phyloP scores from a whole-genome alignment of 35 echinoderm and acorn worm genomes.

The Lytechinus pictus region DNA sequence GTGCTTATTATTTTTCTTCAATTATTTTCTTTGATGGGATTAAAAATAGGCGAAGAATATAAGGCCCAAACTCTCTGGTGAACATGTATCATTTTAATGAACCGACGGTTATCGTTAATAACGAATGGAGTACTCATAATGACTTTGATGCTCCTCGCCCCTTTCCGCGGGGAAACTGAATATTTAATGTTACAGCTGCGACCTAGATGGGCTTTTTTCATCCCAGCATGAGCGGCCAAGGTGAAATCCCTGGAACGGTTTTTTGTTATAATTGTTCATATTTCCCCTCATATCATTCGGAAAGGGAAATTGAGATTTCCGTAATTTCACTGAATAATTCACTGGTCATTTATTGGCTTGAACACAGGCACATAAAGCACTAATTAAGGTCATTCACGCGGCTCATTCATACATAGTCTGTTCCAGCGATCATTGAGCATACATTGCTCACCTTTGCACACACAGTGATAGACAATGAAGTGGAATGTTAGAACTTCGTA shows the following conservation, averaged over 20 bases:
- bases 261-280: background rate
- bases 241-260: background rate
- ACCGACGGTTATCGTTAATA: conserved; percentile 1
- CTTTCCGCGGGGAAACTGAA: background rate
- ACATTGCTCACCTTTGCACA: background rate
- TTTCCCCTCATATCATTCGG: background rate
- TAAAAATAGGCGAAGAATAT: background rate
- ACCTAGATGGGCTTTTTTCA: background rate
- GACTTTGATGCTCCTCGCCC: background rate
- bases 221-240: background rate
- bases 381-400: background rate
- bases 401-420: background rate
- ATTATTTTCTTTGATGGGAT: background rate
- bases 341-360: background rate
- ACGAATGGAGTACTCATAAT: background rate
- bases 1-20: too few relatives aligned
- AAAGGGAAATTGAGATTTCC: background rate
- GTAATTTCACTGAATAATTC: background rate
- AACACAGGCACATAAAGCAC: background rate
- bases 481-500: background rate
- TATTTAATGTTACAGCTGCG: background rate
- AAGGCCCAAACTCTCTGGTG: background rate
- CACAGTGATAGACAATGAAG: background rate
- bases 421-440: background rate
- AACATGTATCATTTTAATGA: conserved; percentile 5